These are phyloP conservation scores for Nixonia krombeini DNA, from an alignment of 1,140 invertebrate genomes.

Conservation along the genomic window DNA sequence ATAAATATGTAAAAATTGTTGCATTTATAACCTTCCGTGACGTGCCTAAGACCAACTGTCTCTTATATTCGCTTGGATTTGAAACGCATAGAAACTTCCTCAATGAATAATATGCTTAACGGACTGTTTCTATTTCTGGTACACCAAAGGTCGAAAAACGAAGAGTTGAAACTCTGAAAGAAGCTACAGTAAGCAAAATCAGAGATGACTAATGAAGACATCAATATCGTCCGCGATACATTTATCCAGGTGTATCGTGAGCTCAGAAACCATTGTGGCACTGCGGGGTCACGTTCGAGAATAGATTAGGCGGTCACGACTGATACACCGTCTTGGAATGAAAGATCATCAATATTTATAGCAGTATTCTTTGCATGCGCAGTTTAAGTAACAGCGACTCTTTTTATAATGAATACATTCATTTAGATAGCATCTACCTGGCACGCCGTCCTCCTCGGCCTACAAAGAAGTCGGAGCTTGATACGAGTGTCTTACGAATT, in stretches of 20 bases:
- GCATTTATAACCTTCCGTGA: no score
- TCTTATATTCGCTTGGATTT: no score
- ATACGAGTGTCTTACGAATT: conserved; percentile 27
- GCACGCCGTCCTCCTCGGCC: conserved; percentile 27
- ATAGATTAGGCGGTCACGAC: conserved; percentile 69
- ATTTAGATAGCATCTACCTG: conserved; percentile 58
- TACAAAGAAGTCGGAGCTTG: conserved; percentile 18
- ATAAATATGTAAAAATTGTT: no score
- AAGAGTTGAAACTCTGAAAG: no score
- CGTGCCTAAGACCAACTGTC: no score
- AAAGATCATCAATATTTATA: conserved; percentile 61
- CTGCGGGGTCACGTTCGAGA: conserved; percentile 62
- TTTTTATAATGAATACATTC: conserved; percentile 59
- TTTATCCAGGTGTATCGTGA: conserved; percentile 61
- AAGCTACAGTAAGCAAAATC: no score
- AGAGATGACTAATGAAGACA: conserved; percentile 64
- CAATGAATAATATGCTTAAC: no score
- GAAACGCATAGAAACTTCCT: no score
- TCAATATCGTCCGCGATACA: conserved; percentile 64
- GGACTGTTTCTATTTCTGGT: no score
- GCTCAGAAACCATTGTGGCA: conserved; percentile 51
- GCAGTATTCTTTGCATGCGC: conserved; percentile 52
- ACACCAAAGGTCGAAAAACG: no score
- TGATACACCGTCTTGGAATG: conserved; percentile 43
- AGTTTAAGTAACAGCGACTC: conserved; percentile 49